Conservation (phyloP, 2,888 invertebrate species). For the Halictus ligatus region DNA sequence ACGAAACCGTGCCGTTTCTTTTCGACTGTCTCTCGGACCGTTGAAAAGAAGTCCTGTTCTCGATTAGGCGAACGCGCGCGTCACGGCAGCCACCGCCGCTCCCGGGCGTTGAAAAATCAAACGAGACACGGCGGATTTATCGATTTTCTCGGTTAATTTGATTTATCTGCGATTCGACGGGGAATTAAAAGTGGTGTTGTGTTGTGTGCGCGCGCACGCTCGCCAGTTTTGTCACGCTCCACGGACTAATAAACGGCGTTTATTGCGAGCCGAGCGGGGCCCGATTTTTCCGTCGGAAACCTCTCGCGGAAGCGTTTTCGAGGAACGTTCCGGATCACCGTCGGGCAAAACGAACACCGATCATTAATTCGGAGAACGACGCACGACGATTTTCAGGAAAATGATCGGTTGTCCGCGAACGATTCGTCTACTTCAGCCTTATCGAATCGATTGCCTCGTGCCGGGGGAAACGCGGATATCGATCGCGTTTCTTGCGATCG, state of each 20-base stretch:
- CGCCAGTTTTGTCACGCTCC: constrained; percentile 43
- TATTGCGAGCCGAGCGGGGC: constrained; percentile 32
- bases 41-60: constrained; percentile 4
- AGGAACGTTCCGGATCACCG: background rate
- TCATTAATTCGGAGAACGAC: background rate
- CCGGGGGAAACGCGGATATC: background rate
- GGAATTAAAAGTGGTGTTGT: constrained; percentile 38
- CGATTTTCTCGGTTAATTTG: constrained; percentile 39
- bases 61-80: constrained; percentile 11
- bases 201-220: constrained; percentile 6
- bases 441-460: background rate
- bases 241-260: constrained; percentile 45
- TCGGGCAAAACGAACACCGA: background rate
- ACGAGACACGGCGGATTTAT: constrained; percentile 11
- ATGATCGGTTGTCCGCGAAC: constrained; percentile 8
- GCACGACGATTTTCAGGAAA: background rate
- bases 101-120: constrained; percentile 19
- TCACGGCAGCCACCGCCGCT: background rate
- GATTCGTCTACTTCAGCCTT: background rate
- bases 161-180: constrained; percentile 45
- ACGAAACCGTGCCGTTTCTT: background rate
- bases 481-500: constrained; percentile 4
- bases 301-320: background rate
- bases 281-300: background rate
- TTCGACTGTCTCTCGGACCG: background rate